These are phyloP conservation scores for Tarsius wallacei DNA, from an alignment of 2,797 vertebrate species.

Conservation along the genomic window DNA sequence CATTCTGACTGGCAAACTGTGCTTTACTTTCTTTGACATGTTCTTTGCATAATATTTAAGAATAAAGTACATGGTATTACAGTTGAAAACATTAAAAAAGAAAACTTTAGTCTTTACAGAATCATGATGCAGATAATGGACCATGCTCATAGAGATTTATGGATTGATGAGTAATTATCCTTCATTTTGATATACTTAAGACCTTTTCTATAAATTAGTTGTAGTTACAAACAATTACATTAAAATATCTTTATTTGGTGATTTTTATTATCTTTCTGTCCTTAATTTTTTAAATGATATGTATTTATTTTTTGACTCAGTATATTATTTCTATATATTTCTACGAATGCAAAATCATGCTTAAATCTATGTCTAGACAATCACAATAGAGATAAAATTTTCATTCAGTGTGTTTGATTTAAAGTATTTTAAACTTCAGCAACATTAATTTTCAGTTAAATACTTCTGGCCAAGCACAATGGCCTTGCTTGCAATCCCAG, in stretches of 20 bases:
- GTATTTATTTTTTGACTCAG: neutral
- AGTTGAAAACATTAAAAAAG: neutral
- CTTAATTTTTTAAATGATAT: neutral
- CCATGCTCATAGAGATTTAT: neutral
- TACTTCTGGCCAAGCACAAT: slow-evolving; percentile 71
- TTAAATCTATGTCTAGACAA: slow-evolving; percentile 59
- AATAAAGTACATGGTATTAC: neutral
- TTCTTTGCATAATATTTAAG: neutral
- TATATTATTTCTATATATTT: neutral
- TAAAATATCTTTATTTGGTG: neutral
- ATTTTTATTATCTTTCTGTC: neutral
- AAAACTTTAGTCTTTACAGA: neutral
- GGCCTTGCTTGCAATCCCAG: too few relatives aligned
- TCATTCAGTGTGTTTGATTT: slow-evolving; percentile 83
- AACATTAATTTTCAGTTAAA: slow-evolving; percentile 89
- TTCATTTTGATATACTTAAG: neutral
- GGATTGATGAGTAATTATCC: neutral
- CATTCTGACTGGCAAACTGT: neutral
- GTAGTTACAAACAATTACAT: neutral
- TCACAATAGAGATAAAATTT: slow-evolving; percentile 72
- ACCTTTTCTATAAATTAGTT: neutral
- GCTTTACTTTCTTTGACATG: slow-evolving; percentile 20
- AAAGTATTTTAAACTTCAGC: slow-evolving; percentile 87
- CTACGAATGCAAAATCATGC: neutral
- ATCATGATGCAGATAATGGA: neutral